A percentile compares a stretch with the other conserved stretches of the same genome.
Evolutionary conservation across 2,113 vertebrate species (phyloP).

Genomic region (Leucoraja erinaceus): DNA sequence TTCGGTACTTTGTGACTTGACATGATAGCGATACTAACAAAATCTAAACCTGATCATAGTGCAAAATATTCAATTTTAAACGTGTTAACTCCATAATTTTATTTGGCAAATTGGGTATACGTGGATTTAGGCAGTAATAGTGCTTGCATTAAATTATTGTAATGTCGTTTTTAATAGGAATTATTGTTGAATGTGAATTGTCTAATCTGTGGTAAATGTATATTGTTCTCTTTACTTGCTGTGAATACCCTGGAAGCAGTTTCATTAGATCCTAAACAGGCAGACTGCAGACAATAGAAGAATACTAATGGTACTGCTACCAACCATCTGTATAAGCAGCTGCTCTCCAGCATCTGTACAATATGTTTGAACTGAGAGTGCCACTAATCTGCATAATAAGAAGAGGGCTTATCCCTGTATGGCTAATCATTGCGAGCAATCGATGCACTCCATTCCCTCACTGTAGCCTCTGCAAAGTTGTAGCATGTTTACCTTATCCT

Average conservation of each 20-base stretch:
- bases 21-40: background rate
- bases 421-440: conserved; percentile 98
- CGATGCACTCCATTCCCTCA: conserved; percentile 96
- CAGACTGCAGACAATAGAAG: conserved; percentile 98
- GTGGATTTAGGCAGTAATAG: background rate
- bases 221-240: conserved; percentile 32
- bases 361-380: conserved; percentile 96
- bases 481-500: conserved; percentile 61
- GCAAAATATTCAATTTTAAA: background rate
- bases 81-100: background rate
- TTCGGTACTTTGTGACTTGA: background rate
- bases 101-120: conserved; percentile 21
- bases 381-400: conserved; percentile 99
- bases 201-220: conserved; percentile 27
- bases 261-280: conserved; percentile 77
- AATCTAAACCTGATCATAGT: background rate
- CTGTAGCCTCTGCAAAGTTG: conserved; percentile 70
- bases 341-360: conserved; percentile 98
- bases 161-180: conserved; percentile 9
- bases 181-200: conserved; percentile 6
- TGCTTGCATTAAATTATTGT: conserved; percentile 14
- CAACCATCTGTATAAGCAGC: conserved; percentile 99
- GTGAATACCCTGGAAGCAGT: conserved; percentile 54
- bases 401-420: conserved; percentile 97
- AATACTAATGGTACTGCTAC: conserved; percentile 98